Base-by-base conservation (phyloP, 2,113 vertebrate species). In the Phylloscopus whistleri region DNA sequence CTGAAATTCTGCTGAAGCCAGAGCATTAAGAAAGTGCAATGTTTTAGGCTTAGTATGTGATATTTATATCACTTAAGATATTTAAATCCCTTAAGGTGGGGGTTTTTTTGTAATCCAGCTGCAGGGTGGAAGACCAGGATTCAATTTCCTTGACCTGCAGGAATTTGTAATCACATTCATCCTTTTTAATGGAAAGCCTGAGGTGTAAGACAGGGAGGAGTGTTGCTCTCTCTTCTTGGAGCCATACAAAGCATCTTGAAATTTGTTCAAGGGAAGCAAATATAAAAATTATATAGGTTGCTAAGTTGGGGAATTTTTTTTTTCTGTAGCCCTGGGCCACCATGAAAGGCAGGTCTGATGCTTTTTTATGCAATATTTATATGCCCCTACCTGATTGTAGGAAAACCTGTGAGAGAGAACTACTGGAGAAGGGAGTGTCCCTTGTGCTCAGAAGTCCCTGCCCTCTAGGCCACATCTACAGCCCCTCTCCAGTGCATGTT, bases 341-440 rank as follows among this genome's bases (percentile, higher is more conserved):
- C 14, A 18, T 2, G 15, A 33, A 77, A 86, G 60, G 3, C 6
- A 90, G 28, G 17, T 24, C 18, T 43, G 44, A 31, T 79, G 14
- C 27, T 85, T 60, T 46, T 39, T 69, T 33, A 13, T 62, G 31
- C 10, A 53, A 49, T 37, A 73, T 20, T 51, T 41, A 7, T 26
- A 5, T 63, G 30, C 2, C 30, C 10, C 16, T 59, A 16, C 18
- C 33, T 43, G 39, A 23, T 4, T 13, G 55, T 13, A 23, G 58
- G 46, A 80, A 56, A 91, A 39, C 2, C 15, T 49, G 10, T 39
- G 30, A 67, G 31, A 74, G 4, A 7, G 23, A 43, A 6, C 4
- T 30, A 5, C 15, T n/a, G 70, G 35, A 80, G 44, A 60, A 53
- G 1, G 0, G 13, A 12, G 3, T 10, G 13, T 28, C n/a, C 43